These are phyloP conservation scores for Pterostichus madidus DNA, from an alignment of 2,888 invertebrate species.

Conservation along the genomic window DNA sequence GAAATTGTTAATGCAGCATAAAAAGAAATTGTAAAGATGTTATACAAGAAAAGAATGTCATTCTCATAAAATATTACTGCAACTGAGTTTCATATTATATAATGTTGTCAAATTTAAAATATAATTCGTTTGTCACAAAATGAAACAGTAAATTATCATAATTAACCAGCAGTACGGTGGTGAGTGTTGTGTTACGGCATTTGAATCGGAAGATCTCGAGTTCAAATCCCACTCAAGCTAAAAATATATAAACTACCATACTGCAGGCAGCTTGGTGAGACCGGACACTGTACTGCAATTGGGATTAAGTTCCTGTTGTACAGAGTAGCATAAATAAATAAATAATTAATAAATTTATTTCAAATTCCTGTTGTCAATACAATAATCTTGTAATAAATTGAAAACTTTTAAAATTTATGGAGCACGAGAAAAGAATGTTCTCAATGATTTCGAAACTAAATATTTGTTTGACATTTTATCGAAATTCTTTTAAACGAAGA, in stretches of 20 bases:
- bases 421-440: neutral
- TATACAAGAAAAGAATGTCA: constrained; percentile 31
- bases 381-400: too few relatives aligned
- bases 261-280: too few relatives aligned
- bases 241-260: too few relatives aligned
- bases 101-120: neutral
- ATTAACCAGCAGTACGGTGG: too few relatives aligned
- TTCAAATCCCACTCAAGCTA: too few relatives aligned
- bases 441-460: neutral
- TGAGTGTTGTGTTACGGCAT: too few relatives aligned
- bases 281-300: too few relatives aligned
- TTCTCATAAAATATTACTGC: neutral
- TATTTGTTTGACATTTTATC: neutral
- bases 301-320: too few relatives aligned
- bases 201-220: too few relatives aligned
- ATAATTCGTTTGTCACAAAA: neutral
- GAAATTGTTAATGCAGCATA: constrained; percentile 20
- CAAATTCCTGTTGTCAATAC: too few relatives aligned
- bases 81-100: neutral
- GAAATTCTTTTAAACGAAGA: too few relatives aligned
- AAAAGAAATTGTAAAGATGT: constrained; percentile 16
- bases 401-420: neutral
- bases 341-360: neutral
- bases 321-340: neutral
- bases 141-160: neutral